phyloP scores from a whole-genome alignment of 2,113 vertebrate genomes.

The Macquaria ambigua region DNA sequence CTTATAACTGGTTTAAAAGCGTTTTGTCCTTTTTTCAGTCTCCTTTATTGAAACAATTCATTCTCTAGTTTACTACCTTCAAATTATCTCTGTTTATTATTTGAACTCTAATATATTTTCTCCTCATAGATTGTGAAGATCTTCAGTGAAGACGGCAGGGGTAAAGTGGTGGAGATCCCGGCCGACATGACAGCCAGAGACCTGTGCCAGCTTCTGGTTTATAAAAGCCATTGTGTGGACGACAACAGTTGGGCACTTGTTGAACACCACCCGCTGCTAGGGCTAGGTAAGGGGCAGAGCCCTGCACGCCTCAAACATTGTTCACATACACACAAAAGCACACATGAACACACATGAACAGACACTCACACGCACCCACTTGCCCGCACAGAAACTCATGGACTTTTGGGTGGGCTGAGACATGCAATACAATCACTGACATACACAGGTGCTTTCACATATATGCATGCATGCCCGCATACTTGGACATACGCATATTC shows the following conservation, averaged over 20 bases:
- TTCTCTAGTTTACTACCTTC: neutral
- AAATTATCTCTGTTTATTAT: neutral
- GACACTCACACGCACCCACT: neutral
- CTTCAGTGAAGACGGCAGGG: conserved; percentile 96
- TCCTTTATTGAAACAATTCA: neutral
- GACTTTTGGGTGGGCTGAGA: conserved; percentile 34
- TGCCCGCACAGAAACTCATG: conserved; percentile 13
- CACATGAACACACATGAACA: conserved; percentile 1
- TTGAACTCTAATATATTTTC: neutral
- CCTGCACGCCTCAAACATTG: neutral
- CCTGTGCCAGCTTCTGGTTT: conserved; percentile 97
- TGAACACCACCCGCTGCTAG: conserved; percentile 96
- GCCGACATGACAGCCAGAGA: conserved; percentile 96
- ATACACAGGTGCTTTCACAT: conserved; percentile 62
- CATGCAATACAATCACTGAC: conserved; percentile 36
- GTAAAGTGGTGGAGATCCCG: conserved; percentile 96
- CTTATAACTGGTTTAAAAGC: neutral
- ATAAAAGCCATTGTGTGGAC: conserved; percentile 98
- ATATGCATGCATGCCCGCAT: conserved; percentile 23
- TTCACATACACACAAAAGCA: conserved; percentile 19
- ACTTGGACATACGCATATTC: conserved; percentile 52
- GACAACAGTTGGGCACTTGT: conserved; percentile 99
- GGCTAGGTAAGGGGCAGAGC: conserved; percentile 89
- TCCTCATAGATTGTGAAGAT: conserved; percentile 93
- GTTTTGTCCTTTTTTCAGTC: neutral